Conservation (phyloP, 2,113 vertebrate species). For the Zosterops borbonicus region DNA sequence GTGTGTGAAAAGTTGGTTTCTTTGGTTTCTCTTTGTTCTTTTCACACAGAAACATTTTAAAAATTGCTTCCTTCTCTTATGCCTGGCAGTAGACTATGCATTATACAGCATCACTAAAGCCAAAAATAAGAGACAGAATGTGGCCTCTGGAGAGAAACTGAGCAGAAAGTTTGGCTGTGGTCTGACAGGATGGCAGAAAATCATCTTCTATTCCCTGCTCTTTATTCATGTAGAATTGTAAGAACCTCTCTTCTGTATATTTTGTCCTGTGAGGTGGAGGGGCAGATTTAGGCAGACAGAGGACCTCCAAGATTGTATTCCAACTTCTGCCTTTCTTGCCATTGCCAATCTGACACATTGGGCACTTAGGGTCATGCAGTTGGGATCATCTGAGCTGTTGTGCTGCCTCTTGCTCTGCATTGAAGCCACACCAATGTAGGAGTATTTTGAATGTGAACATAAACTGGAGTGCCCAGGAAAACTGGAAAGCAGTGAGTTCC, state of each 20-base stretch:
- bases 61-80: background rate
- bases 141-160: background rate
- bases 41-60: background rate
- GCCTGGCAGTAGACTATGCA: background rate
- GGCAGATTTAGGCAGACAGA: background rate
- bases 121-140: background rate
- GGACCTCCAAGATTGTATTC: background rate
- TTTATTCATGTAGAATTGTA: background rate
- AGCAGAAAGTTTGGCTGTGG: background rate
- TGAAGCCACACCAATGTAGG: background rate
- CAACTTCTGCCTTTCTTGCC: background rate
- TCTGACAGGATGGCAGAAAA: background rate
- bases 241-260: background rate
- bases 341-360: background rate
- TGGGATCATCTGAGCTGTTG: background rate
- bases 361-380: background rate
- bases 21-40: background rate
- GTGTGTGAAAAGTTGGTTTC: background rate
- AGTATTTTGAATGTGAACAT: background rate
- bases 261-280: background rate
- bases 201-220: background rate
- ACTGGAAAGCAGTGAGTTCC: background rate
- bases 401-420: background rate
- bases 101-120: background rate
- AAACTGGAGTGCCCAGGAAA: background rate